Base-by-base conservation (phyloP, 2,888 invertebrate species). In the Seira ritae region DNA sequence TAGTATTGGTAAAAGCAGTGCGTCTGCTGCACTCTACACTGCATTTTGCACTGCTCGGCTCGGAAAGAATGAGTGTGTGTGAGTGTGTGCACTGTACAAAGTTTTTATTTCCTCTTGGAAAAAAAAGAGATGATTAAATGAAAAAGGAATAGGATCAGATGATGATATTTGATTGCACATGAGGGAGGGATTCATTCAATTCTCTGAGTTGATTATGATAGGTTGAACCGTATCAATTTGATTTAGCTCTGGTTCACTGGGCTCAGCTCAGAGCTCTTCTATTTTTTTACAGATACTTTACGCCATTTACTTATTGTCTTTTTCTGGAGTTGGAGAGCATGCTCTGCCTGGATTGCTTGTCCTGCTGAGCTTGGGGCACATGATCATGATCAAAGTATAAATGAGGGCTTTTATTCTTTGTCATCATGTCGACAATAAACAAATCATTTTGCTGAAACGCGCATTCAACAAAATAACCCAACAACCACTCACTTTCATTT, bases 151-250 rank as follows among this genome's bases (percentile, higher is more conserved):
- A 84, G 82, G 82, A 75, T 74, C 78, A 84, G 83, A 87, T 81
- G 83, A 84, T 87, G 85, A 85, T 83, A 83, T 84, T 87, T 87
- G 87, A 87, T 87, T 83, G 85, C 72, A 80, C 85, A 85, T 84
- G 84, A 84, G 87, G 87, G 87, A 85, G 85, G 81, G 75, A 87
- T 79, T 67, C 70, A 37, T 78, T 65, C 73, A 73, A 83, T 73
- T 55, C 77, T 81, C 46, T 85, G 84, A 88, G 80, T 87, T 84
- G 86, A 87, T 86, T 86, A 87, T 86, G 87, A 88, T 87, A 84
- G 86, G 86, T 87, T 83, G 86, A 81, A 88, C 86, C 87, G 85
- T 87, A 88, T 88, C 87, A 88, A 88, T 88, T 89, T 88, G 86
- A 89, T 88, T 83, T 87, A 87, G 87, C 85, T 86, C 73, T 80